Conservation (phyloP, 2,113 vertebrate species). For the Ibidorhyncha struthersii region DNA sequence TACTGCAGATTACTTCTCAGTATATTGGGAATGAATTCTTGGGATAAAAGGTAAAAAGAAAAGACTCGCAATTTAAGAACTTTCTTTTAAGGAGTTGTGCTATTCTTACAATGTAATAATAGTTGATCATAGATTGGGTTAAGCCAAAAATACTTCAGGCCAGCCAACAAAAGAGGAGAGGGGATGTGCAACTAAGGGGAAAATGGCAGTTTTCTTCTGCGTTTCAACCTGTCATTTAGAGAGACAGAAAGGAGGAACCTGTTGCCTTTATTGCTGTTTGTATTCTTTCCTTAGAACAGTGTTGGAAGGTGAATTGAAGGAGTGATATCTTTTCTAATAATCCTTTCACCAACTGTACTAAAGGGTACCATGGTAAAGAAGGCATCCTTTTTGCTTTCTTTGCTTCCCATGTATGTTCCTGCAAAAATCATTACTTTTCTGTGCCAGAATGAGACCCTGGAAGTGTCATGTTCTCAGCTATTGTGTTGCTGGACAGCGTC, state of each 20-base stretch:
- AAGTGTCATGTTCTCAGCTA: neutral
- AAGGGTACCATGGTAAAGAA: neutral
- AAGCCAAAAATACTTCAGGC: neutral
- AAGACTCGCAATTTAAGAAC: neutral
- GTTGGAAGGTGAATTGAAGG: neutral
- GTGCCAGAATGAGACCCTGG: neutral
- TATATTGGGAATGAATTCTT: slow-evolving; percentile 98
- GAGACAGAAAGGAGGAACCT: neutral
- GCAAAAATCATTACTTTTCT: neutral
- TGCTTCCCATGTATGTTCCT: neutral
- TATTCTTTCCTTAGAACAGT: neutral
- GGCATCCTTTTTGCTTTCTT: neutral
- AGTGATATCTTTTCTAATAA: neutral
- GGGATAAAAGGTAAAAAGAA: slow-evolving; percentile 94
- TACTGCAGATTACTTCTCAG: slow-evolving; percentile 97
- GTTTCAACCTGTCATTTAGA: neutral
- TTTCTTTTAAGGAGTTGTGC: neutral
- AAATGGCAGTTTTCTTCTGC: neutral
- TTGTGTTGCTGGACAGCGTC: neutral
- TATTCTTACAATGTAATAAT: neutral
- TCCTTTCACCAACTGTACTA: neutral
- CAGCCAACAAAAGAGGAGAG: neutral
- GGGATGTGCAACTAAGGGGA: neutral
- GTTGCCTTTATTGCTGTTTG: neutral
- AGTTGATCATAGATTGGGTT: neutral